Base-by-base conservation (phyloP, 2,888 invertebrate genomes). In the Drosophila cracens region DNA sequence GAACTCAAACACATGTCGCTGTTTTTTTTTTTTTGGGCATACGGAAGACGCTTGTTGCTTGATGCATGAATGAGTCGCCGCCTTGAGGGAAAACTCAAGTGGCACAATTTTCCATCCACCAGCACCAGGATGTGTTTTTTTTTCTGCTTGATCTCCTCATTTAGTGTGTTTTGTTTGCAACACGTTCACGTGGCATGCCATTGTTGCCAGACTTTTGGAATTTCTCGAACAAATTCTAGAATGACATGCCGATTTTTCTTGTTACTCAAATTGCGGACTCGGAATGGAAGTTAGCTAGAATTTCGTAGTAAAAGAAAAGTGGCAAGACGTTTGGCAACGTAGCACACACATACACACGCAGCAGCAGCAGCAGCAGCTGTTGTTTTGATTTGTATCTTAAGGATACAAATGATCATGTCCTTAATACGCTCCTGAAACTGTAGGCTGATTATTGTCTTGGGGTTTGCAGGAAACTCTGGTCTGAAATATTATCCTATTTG, bases 1-100 rank as follows among this genome's bases (percentile, higher is more conserved):
- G 56, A 49, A 69, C 83, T 87, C 87, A 83, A 89, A 87, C 85
- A 86, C 85, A 86, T 86, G 85, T 86, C 84, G 82, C 43, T 72
- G 57, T 71, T 81, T n/a, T 40, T 57, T 56, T n/a, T 52, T 57
- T 29, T 31, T 61, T 68, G 60, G 25, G 66, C 71, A 81, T 79
- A 85, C 84, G 87, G 89, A 85, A 85, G 87, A 85, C 65, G 70
- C 38, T 70, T 52, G 65, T 71, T 68, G 48, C 61, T 79, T 78
- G 53, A 75, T 79, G 87, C 86, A 86, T 85, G 89, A 86, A 86
- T 78, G 77, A 64, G 53, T 43, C 56, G 59, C 65, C 36, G 48
- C 64, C 58, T 34, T 16, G 57, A 63, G 71, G 71, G 64, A 63
- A 89, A 85, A 89, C 82, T 85, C 89, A 85, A 85, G 85, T 85